These are phyloP conservation scores for Crocallis elinguaria DNA, from an alignment of 2,888 invertebrate genomes.

Conservation along the genomic window DNA sequence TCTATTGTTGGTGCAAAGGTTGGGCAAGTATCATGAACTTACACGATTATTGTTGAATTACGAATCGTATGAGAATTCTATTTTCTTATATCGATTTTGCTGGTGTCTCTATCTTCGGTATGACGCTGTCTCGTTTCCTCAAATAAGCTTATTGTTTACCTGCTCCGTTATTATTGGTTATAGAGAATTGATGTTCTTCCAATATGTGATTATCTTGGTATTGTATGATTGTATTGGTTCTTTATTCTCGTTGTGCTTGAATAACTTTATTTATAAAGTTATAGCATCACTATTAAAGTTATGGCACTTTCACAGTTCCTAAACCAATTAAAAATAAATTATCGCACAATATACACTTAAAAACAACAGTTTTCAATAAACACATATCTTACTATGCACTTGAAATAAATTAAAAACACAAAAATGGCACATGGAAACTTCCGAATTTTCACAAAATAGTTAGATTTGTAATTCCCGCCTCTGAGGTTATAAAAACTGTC, in stretches of 20 bases:
- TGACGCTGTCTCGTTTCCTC: slow-evolving; percentile 57
- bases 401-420: neutral
- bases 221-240: slow-evolving; percentile 1
- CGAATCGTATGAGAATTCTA: slow-evolving; percentile 83
- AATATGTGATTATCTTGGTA: slow-evolving; percentile 68
- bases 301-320: slow-evolving; percentile 8
- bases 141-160: slow-evolving; percentile 81
- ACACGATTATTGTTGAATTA: slow-evolving; percentile 82
- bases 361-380: too few relatives aligned
- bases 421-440: neutral
- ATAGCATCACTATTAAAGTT: neutral
- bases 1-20: slow-evolving; percentile 67
- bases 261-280: slow-evolving; percentile 45
- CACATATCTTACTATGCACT: neutral
- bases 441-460: too few relatives aligned
- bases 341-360: neutral
- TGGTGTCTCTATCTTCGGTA: slow-evolving; percentile 54
- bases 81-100: slow-evolving; percentile 71
- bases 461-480: too few relatives aligned
- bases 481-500: neutral
- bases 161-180: slow-evolving; percentile 66
- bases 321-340: neutral
- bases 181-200: slow-evolving; percentile 66
- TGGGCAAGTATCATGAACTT: slow-evolving; percentile 82
- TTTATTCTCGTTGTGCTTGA: slow-evolving; percentile 34